Evolutionary conservation across 2,888 invertebrate genomes (phyloP).

Genomic region (Harpagoxenus sublaevis): DNA sequence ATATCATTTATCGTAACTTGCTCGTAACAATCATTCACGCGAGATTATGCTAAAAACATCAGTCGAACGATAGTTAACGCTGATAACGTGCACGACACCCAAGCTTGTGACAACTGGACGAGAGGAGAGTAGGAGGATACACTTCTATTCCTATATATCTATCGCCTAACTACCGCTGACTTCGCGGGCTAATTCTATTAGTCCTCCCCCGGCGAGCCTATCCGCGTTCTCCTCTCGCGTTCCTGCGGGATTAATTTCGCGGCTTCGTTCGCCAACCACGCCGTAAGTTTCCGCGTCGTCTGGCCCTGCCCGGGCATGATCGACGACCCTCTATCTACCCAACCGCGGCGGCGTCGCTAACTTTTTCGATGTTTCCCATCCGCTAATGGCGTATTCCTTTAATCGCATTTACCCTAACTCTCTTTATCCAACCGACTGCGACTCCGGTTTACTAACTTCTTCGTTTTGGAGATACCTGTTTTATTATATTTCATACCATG

Average conservation of each 20-base stretch:
- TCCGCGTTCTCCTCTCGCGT: slow-evolving; percentile 27
- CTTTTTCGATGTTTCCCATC: slow-evolving; percentile 52
- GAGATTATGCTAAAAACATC: slow-evolving; percentile 40
- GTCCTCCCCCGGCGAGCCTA: slow-evolving; percentile 42
- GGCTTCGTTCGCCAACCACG: slow-evolving; percentile 44
- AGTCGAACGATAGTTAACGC: slow-evolving; percentile 11
- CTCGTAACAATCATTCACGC: slow-evolving; percentile 31
- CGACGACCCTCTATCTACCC: slow-evolving; percentile 28
- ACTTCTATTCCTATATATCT: not conserved
- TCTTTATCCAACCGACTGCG: not conserved
- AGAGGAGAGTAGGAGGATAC: slow-evolving; percentile 44
- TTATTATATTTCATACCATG: not conserved
- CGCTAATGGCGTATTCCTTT: slow-evolving; percentile 51
- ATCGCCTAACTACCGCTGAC: slow-evolving; percentile 66
- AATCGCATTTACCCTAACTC: slow-evolving; percentile 33
- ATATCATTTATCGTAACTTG: slow-evolving; percentile 27
- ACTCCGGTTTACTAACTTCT: not conserved
- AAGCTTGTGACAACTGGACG: slow-evolving; percentile 20
- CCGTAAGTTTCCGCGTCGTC: slow-evolving; percentile 51
- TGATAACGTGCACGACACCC: slow-evolving; percentile 39
- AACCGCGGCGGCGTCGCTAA: not conserved
- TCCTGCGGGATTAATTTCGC: slow-evolving; percentile 73
- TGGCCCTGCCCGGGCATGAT: slow-evolving; percentile 23
- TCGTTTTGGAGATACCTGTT: not conserved
- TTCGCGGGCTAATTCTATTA: slow-evolving; percentile 72